Evolutionary conservation across 2,888 invertebrate species (phyloP).

Genomic region (Sceliomorpha sp.): DNA sequence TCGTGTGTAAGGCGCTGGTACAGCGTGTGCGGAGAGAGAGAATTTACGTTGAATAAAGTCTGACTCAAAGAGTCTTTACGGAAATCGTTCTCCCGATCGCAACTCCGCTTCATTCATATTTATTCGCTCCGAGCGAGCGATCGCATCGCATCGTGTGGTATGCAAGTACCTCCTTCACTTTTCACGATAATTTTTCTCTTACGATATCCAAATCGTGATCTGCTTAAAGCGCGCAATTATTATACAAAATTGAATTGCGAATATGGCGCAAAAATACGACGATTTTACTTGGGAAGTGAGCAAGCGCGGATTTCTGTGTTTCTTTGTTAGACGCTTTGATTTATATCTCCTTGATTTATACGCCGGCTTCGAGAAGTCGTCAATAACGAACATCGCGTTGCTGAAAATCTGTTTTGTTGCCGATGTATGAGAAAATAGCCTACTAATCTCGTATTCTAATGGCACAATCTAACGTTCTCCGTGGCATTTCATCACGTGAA

Average conservation of each 20-base stretch:
- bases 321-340: no score
- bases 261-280: slow-evolving; percentile 5
- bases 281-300: no score
- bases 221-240: slow-evolving; percentile 42
- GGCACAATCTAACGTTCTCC: no score
- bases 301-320: no score
- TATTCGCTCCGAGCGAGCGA: slow-evolving; percentile 40
- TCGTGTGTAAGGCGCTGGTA: slow-evolving; percentile 63
- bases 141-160: slow-evolving; percentile 47
- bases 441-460: no score
- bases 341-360: no score
- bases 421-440: no score
- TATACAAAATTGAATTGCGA: slow-evolving; percentile 35
- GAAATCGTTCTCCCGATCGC: slow-evolving; percentile 49
- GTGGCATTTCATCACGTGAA: no score
- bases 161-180: slow-evolving; percentile 33
- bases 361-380: no score
- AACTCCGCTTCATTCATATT: slow-evolving; percentile 55
- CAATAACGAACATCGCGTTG: no score
- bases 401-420: no score
- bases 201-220: slow-evolving; percentile 44
- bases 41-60: slow-evolving; percentile 53
- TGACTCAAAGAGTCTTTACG: slow-evolving; percentile 45
- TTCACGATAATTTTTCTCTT: slow-evolving; percentile 30
- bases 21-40: slow-evolving; percentile 43